These are phyloP conservation scores for Linepithema humile DNA, from an alignment of 1,140 invertebrate genomes.

Conservation along the genomic window DNA sequence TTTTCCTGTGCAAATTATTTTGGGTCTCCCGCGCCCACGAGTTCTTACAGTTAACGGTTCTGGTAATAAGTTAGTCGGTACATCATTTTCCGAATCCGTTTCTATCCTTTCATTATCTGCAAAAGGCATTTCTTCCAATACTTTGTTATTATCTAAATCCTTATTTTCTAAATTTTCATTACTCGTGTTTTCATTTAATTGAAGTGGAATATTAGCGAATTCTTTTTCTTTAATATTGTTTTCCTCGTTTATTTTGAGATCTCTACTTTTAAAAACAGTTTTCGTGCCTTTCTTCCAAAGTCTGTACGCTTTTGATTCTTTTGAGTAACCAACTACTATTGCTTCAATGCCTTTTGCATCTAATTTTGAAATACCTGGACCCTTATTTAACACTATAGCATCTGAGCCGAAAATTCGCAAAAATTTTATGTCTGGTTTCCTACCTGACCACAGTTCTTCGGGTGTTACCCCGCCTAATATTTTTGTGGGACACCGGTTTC, in stretches of 20 bases:
- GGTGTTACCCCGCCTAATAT: slow-evolving; percentile 51
- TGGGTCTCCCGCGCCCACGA: no score
- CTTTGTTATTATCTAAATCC: background rate
- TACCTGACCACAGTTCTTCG: slow-evolving; percentile 46
- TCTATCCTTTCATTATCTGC: background rate
- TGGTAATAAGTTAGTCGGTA: background rate
- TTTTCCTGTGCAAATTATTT: no score
- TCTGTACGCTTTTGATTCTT: background rate
- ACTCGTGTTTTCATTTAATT: no score
- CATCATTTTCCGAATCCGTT: background rate
- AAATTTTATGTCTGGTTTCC: slow-evolving; percentile 52
- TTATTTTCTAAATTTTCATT: background rate
- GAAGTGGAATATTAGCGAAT: background rate
- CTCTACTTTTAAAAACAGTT: background rate
- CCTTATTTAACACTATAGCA: slow-evolving; percentile 59
- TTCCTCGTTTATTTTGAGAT: background rate
- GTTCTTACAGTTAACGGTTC: no score
- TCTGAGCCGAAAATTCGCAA: slow-evolving; percentile 69
- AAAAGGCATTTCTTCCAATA: background rate
- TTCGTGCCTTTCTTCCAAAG: background rate
- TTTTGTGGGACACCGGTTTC: slow-evolving; percentile 42
- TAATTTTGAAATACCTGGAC: slow-evolving; percentile 65
- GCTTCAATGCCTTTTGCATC: slow-evolving; percentile 14
- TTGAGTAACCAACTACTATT: background rate
- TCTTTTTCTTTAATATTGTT: background rate